These are phyloP conservation scores for Pantherophis guttatus DNA, from an alignment of 2,113 vertebrate genomes.

Conservation along the genomic window DNA sequence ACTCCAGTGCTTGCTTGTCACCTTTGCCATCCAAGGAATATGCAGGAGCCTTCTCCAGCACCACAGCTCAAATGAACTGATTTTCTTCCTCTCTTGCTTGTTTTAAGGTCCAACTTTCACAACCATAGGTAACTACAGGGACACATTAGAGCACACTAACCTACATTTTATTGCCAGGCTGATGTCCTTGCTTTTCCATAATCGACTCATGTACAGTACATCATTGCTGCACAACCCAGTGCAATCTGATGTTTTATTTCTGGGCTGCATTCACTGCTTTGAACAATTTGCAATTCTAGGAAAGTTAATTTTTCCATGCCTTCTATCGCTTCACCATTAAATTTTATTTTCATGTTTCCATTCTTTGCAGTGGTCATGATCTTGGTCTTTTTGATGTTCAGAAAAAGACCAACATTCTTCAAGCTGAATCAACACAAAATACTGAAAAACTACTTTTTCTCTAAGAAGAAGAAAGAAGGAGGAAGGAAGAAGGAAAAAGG, in stretches of 20 bases:
- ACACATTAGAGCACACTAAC: not conserved
- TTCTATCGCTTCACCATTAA: not conserved
- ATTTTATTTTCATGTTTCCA: not conserved
- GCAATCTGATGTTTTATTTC: too few species aligned
- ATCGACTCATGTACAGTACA: not conserved
- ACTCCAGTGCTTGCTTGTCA: not conserved
- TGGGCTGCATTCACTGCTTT: too few species aligned
- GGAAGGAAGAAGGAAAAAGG: not conserved
- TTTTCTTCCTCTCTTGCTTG: not conserved
- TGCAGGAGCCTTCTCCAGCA: not conserved
- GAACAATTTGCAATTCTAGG: not conserved
- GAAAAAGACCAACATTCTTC: not conserved
- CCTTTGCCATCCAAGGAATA: not conserved
- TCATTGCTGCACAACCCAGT: too few species aligned
- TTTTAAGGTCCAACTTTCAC: not conserved
- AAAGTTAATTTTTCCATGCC: not conserved
- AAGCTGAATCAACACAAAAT: not conserved
- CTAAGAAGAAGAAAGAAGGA: too few species aligned
- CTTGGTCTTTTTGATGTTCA: not conserved
- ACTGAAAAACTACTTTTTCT: not conserved
- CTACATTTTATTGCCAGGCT: not conserved
- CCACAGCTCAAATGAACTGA: not conserved
- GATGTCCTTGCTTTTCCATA: not conserved
- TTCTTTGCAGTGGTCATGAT: not conserved
- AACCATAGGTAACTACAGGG: not conserved